Base-by-base conservation (phyloP, 2,797 vertebrate species). In the Sternarchorhynchus goeldii region DNA sequence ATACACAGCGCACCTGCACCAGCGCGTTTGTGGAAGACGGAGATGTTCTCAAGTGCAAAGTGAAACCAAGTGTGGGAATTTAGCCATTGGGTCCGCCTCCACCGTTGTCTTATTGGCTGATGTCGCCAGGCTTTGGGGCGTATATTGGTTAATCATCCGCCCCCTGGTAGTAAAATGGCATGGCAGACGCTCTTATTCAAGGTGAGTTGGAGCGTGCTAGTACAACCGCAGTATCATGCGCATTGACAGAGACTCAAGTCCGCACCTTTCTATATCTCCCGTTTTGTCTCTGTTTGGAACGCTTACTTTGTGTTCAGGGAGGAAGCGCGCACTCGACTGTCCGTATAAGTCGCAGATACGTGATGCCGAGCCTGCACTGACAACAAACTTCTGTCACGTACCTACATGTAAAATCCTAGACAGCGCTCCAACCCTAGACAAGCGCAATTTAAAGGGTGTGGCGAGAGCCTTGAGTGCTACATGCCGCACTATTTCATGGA, bases 191-290 rank as follows among this genome's bases (percentile, higher is more conserved):
- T 91, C 88, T 89, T 91, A 93, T 93, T 95, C 95, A 97, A 96
- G 96, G 95, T 96, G 95, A 96, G 96, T 96, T 96, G 96, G 92
- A 94, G 94, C 92, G 95, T 93, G 92, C 92, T 88, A 90, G 93
- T 90, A 88, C 93, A 95, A 91, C 96, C 95, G 96, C 97, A 99
- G 96, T 95, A 96, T 98, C 95, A 96, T 99, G 97, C 96, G 96
- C 96, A 98, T 90, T 97, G 95, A 94, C 88, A 85, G 88, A 86
- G 88, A 91, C 89, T 87, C 86, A 90, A 80, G 87, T 88, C 87
- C 88, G 88, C 88, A 81, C 87, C 89, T 88, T 87, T 25, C 12
- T 21, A 65, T 32, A 12, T 29, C 14, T 55, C 64, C 75, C 36
- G 32, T 58, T 67, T 50, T 74, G 65, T 66, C 7, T 67, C 20